Conservation (phyloP, 1,140 invertebrate species). For the Drosophila nasuta region DNA sequence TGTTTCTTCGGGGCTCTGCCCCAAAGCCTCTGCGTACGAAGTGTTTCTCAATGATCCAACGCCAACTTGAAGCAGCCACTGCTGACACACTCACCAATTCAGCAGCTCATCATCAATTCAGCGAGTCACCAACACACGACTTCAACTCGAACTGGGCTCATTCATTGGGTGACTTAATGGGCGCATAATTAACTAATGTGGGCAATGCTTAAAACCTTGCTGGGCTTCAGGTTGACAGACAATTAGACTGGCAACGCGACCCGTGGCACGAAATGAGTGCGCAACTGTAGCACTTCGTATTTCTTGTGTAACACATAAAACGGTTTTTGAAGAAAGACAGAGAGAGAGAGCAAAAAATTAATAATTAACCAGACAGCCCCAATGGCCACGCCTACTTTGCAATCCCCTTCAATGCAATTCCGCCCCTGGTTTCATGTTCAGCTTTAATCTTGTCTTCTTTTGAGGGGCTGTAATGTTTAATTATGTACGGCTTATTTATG, state of each 20-base stretch:
- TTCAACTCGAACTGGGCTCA: background rate
- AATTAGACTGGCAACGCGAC: conserved; percentile 51
- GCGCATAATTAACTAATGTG: conserved; percentile 77
- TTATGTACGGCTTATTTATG: conserved; percentile 28
- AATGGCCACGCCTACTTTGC: conserved; percentile 34
- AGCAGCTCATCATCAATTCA: conserved; percentile 35
- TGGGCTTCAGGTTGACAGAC: conserved; percentile 41
- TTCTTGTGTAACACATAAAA: conserved; percentile 49
- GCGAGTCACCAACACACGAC: conserved; percentile 22
- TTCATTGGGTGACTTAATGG: conserved; percentile 57
- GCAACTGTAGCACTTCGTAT: conserved; percentile 56
- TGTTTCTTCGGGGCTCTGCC: conserved; percentile 14
- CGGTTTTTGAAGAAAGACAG: conserved; percentile 1
- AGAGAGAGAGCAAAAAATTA: conserved; percentile 26
- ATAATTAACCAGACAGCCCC: conserved; percentile 38
- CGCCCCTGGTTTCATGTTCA: background rate
- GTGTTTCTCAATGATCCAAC: conserved; percentile 50
- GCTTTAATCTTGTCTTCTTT: conserved; percentile 14
- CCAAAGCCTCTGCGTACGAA: conserved; percentile 26
- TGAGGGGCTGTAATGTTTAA: conserved; percentile 21
- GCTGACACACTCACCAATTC: conserved; percentile 46
- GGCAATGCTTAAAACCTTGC: conserved; percentile 33
- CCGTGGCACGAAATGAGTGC: conserved; percentile 63
- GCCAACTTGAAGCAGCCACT: conserved; percentile 48
- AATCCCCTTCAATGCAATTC: too few relatives aligned